Base-by-base conservation (phyloP, 2,888 invertebrate species). In the Trypoxylon attenuatum region DNA sequence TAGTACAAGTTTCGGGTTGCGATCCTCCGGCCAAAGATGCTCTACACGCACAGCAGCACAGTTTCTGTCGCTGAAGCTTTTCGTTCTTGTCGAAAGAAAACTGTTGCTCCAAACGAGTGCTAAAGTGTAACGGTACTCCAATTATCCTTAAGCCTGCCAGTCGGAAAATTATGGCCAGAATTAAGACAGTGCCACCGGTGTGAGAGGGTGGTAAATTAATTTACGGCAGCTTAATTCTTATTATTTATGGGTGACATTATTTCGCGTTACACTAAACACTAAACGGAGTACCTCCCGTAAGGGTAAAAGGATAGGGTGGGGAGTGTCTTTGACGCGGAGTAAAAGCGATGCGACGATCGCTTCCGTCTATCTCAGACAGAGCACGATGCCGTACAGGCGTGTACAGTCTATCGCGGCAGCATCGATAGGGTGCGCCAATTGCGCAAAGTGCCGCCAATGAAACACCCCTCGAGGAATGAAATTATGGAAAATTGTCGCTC, bases 341-440 rank as follows among this genome's bases (percentile, higher is more conserved):
- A 47, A 38, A 42, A 42, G 10, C 42, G 41, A 27, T 51, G 51
- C 56, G 60, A 45, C 64, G 23, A 22, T 49, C 38, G 38, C 52
- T n/a, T n/a, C n/a, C n/a, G 21, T 29, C n/a, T 33, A 33, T 52
- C 56, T 65, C 49, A 65, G 56, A 63, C 52, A 49, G 38, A 33
- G 33, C 33, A n/a, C n/a, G n/a, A n/a, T n/a, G n/a, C n/a, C n/a
- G n/a, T n/a, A n/a, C n/a, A 33, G 33, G 33, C 33, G 13, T 45
- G 15, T 46, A 19, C 56, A 46, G 46, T 41, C 42, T 47, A 55
- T 55, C 55, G 22, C 50, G 18, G 39, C 23, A 27, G 15, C 54
- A 49, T 64, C 59, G 59, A 64, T 45, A 51, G 18, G 55, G 54
- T 54, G 54, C 49, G 51, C 42, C 58, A 51, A 22, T 25, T 29